phyloP scores from a whole-genome alignment of 2,113 vertebrate genomes.

The Columba janthina region DNA sequence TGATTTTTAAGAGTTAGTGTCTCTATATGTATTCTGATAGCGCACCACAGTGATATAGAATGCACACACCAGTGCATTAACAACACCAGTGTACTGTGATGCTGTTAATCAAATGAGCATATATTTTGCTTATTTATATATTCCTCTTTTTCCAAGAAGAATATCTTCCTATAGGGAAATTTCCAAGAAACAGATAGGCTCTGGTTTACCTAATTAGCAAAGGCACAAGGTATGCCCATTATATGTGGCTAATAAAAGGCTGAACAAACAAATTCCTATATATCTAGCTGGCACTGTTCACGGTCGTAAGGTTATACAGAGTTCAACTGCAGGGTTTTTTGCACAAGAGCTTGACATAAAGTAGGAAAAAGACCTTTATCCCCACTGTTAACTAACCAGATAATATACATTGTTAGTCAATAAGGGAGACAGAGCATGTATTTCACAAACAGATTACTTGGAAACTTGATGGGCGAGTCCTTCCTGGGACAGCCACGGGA shows the following conservation, averaged over 20 bases:
- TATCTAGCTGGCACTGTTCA: background rate
- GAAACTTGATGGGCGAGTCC: conserved; percentile 11
- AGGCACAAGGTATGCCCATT: background rate
- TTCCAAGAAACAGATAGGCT: background rate
- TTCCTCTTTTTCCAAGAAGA: background rate
- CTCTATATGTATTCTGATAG: background rate
- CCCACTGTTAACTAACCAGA: conserved; percentile 14
- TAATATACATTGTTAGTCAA: conserved; percentile 18
- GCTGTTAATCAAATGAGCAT: background rate
- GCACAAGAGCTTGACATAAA: background rate
- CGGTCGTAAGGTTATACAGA: background rate
- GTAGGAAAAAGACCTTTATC: conserved; percentile 44
- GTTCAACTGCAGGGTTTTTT: conserved; percentile 26
- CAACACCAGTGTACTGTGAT: background rate
- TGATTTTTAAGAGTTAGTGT: background rate
- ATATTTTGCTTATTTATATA: background rate
- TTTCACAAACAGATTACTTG: conserved; percentile 33
- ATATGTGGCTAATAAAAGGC: background rate
- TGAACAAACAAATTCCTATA: background rate
- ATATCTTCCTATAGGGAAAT: background rate
- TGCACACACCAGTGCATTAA: background rate
- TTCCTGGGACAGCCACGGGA: background rate
- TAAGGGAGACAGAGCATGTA: background rate
- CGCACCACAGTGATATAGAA: background rate
- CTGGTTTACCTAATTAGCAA: background rate